Percentiles rank a stretch among this genome's conserved stretches.
phyloP scores from a whole-genome alignment of 2,113 vertebrate species.

The Seriola rivoliana region DNA sequence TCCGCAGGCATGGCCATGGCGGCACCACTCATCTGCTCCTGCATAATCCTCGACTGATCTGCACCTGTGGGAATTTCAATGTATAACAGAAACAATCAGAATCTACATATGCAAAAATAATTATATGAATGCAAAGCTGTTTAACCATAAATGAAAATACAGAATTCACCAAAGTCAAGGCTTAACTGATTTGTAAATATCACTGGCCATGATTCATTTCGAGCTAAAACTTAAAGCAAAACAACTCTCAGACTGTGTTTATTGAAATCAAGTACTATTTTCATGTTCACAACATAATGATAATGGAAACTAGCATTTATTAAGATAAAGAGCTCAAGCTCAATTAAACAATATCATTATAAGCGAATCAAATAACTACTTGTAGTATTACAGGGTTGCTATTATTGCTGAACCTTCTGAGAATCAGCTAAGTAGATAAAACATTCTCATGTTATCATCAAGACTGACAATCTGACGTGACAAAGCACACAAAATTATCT shows the following conservation, averaged over 20 bases:
- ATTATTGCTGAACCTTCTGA: neutral
- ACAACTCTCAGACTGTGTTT: neutral
- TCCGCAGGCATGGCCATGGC: slow-evolving; percentile 99
- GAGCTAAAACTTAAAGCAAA: neutral
- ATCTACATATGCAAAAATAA: neutral
- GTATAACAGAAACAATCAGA: slow-evolving; percentile 6
- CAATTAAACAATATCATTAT: neutral
- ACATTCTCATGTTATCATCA: neutral
- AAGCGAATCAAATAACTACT: neutral
- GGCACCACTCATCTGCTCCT: slow-evolving; percentile 98
- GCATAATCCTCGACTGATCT: slow-evolving; percentile 98
- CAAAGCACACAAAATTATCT: neutral
- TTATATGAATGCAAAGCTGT: neutral
- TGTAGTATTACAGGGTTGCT: neutral
- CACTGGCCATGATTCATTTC: neutral
- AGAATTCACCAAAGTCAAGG: neutral
- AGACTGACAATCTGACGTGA: neutral
- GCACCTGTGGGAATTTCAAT: slow-evolving; percentile 84
- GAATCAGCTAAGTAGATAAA: neutral
- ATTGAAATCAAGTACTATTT: neutral
- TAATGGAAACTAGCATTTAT: neutral
- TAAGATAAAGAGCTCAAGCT: neutral
- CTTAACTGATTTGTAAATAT: neutral
- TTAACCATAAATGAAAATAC: neutral
- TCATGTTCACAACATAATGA: neutral